A percentile compares a stretch with the other conserved stretches of the same genome.
Conservation (phyloP, 1,140 invertebrate species). For the Lasaia peninsularis region DNA sequence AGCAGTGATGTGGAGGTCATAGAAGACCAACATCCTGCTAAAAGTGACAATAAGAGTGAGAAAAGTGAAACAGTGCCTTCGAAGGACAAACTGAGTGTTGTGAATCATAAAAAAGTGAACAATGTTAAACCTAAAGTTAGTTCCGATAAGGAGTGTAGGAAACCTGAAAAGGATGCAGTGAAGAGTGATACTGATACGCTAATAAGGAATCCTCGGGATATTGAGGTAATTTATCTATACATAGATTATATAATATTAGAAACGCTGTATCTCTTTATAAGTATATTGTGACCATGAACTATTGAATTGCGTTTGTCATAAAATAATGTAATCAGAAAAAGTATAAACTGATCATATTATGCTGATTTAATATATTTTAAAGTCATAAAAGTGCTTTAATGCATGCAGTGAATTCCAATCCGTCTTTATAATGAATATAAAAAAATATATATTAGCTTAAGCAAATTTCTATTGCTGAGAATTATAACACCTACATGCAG, state of each 20-base stretch:
- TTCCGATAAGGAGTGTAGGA: slow-evolving; percentile 27
- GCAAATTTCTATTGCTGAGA: too few species aligned
- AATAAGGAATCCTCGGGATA: slow-evolving; percentile 44
- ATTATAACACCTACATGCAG: too few species aligned
- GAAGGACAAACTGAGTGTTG: slow-evolving; percentile 50
- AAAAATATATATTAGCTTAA: too few species aligned
- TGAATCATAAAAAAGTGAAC: slow-evolving; percentile 36
- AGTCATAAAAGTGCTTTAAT: too few species aligned
- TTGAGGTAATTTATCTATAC: slow-evolving; percentile 36
- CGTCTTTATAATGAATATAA: too few species aligned
- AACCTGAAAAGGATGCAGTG: slow-evolving; percentile 42
- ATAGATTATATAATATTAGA: not conserved
- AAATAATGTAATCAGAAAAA: too few species aligned
- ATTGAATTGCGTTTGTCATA: too few species aligned
- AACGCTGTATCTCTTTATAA: too few species aligned
- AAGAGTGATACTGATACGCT: slow-evolving; percentile 25
- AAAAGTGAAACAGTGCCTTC: slow-evolving; percentile 63
- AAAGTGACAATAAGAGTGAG: slow-evolving; percentile 44
- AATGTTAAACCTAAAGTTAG: slow-evolving; percentile 36
- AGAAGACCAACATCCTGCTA: slow-evolving; percentile 46
- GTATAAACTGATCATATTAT: too few species aligned
- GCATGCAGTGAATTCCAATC: too few species aligned
- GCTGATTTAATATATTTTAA: too few species aligned
- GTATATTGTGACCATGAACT: too few species aligned
- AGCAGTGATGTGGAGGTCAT: slow-evolving; percentile 66